Evolutionary conservation across 2,888 invertebrate species (phyloP).

Genomic region (Catotricha subobsoleta): DNA sequence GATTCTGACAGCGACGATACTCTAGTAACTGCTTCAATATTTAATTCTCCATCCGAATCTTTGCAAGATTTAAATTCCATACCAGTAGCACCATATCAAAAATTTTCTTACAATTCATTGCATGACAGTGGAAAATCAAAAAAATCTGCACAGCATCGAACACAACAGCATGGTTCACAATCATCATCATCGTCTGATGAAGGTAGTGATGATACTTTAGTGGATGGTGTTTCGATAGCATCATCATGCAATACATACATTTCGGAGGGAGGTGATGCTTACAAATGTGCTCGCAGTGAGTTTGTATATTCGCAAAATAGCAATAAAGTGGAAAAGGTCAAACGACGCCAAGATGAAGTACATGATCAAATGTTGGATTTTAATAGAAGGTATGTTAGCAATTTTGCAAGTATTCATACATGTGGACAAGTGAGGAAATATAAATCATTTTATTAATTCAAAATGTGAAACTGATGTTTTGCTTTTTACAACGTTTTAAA

Average conservation of each 20-base stretch:
- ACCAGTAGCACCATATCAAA: slow-evolving; percentile 10
- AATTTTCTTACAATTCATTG: slow-evolving; percentile 2
- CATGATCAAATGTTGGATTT: too few species aligned
- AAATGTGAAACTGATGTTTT: too few species aligned
- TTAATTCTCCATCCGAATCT: slow-evolving; percentile 14
- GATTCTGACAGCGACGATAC: slow-evolving; percentile 33
- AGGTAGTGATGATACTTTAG: slow-evolving; percentile 13
- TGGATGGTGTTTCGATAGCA: slow-evolving; percentile 18
- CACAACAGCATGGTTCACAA: slow-evolving; percentile 6
- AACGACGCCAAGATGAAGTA: too few species aligned
- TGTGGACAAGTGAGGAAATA: too few species aligned
- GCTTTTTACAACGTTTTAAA: too few species aligned
- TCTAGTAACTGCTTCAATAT: slow-evolving; percentile 20
- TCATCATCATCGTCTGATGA: slow-evolving; percentile 11
- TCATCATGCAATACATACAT: slow-evolving; percentile 38
- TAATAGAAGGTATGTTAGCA: too few species aligned
- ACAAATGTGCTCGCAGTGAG: slow-evolving; percentile 33
- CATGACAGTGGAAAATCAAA: neutral
- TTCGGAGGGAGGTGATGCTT: slow-evolving; percentile 35
- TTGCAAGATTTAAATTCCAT: slow-evolving; percentile 12
- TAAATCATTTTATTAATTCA: too few species aligned
- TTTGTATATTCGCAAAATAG: slow-evolving; percentile 10
- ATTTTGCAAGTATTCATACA: too few species aligned
- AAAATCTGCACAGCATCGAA: slow-evolving; percentile 2
- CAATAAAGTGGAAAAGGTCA: too few species aligned